Base-by-base conservation (phyloP, 2,113 vertebrate genomes). In the Dromiciops gliroides region DNA sequence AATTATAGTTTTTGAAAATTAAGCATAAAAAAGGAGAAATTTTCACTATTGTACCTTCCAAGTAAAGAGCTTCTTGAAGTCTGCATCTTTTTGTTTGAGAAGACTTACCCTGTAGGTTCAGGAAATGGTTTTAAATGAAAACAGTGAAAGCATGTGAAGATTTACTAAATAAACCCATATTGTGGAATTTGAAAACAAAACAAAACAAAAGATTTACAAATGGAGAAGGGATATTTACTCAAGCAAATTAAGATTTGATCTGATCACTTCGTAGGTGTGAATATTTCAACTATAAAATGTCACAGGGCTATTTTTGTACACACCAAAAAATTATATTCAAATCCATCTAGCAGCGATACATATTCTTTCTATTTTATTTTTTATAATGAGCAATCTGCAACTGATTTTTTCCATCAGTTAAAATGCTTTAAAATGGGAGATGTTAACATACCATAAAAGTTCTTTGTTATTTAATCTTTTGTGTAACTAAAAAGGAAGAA, bases 301-400 rank as follows among this genome's bases (percentile, higher is more conserved):
- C 91, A 37, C 83, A 51, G 25, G 23, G 90, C 75, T 96, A 94
- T 44, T 51, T 94, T 95, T 92, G 90, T 56, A 51, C 44, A 95
- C 67, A 91, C 23, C 51, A 31, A 93, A 47, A 94, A 96, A 96
- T 95, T 95, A 91, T 28, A 95, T 93, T 16, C 44, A 48, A 96
- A 94, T 92, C 83, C 47, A 91, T 88, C 24, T 50, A 92, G 47
- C 93, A 94, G 16, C 44, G 37, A 44, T 52, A 44, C 12, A 95
- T 92, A 83, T 0, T 60, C 19, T 96, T 98, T 95, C 90, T 92
- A 95, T 95, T 97, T 97, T 96, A 89, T 75, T 92, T 92, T 60
- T 96, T 91, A 50, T 48, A 94, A 89, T 48, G 94, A 96, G 94
- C 37, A 93, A n/a, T 48, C 67, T 83, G 67, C n/a, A 83, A 83